These are phyloP conservation scores for Petroica traversi DNA, from an alignment of 2,113 vertebrate genomes.

Conservation along the genomic window DNA sequence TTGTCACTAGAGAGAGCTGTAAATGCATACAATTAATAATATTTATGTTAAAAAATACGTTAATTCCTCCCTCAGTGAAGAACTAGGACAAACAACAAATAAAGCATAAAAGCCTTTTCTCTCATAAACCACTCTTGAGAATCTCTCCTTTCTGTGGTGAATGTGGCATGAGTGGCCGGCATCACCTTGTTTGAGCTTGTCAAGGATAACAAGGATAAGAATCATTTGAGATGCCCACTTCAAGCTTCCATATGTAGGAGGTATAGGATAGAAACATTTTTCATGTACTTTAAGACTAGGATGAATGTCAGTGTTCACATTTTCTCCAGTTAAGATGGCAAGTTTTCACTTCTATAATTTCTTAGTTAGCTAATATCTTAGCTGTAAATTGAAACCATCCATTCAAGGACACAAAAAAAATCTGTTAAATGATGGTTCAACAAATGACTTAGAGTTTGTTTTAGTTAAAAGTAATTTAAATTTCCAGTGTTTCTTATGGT, in stretches of 20 bases:
- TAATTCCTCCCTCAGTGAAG: background rate
- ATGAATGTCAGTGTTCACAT: background rate
- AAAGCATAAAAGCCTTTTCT: background rate
- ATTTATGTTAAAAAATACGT: slow-evolving; percentile 18
- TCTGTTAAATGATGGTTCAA: background rate
- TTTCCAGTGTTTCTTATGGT: background rate
- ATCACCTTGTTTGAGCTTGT: background rate
- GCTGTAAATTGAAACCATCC: background rate
- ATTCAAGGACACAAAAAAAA: background rate
- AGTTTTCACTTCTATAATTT: background rate
- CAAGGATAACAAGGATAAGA: background rate
- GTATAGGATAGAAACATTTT: background rate
- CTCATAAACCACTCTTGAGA: background rate
- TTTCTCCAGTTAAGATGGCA: background rate
- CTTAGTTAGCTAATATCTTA: background rate
- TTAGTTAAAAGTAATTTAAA: background rate
- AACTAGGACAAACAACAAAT: slow-evolving; percentile 4
- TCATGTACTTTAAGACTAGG: background rate
- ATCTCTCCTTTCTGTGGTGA: background rate
- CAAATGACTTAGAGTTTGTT: background rate
- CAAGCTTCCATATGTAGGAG: background rate
- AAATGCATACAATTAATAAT: slow-evolving; percentile 24
- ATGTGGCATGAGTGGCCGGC: background rate
- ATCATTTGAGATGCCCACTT: background rate
- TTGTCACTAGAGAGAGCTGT: slow-evolving; percentile 47